These are phyloP conservation scores for Linyphia triangularis DNA, from an alignment of 2,888 invertebrate genomes.

Conservation along the genomic window DNA sequence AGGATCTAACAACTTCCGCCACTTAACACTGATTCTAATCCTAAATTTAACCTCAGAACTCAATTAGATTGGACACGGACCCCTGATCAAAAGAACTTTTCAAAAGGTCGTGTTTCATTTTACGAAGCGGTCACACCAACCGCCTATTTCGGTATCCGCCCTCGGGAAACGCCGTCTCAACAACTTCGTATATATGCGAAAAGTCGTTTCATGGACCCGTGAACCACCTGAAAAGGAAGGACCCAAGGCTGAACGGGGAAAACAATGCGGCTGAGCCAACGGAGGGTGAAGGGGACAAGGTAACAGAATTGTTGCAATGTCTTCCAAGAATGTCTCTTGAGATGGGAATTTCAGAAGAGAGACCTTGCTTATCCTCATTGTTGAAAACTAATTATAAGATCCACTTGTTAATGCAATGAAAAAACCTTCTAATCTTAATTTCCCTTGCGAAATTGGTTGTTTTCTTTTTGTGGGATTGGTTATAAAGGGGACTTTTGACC, in stretches of 20 bases:
- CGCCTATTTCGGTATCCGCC: too few relatives aligned
- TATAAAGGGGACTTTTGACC: too few relatives aligned
- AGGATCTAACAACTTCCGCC: too few relatives aligned
- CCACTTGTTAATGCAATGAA: background rate
- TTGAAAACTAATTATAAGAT: background rate
- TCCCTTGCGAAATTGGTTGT: too few relatives aligned
- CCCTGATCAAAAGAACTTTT: background rate
- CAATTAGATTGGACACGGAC: too few relatives aligned
- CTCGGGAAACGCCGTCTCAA: background rate
- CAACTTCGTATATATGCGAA: too few relatives aligned
- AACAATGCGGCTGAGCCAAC: background rate
- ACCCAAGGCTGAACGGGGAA: constrained; percentile 27
- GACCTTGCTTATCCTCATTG: background rate
- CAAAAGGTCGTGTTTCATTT: background rate
- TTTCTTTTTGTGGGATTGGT: background rate
- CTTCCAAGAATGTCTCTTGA: background rate
- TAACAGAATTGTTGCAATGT: constrained; percentile 21
- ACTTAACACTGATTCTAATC: too few relatives aligned
- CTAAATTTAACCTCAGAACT: too few relatives aligned
- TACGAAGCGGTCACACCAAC: background rate
- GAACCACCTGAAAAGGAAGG: constrained; percentile 3
- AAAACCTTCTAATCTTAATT: background rate
- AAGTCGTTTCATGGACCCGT: constrained; percentile 12
- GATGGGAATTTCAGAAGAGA: background rate
- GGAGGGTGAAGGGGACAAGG: constrained; percentile 36